Conservation (phyloP, 2,797 vertebrate species). For the Pitangus sulphuratus region DNA sequence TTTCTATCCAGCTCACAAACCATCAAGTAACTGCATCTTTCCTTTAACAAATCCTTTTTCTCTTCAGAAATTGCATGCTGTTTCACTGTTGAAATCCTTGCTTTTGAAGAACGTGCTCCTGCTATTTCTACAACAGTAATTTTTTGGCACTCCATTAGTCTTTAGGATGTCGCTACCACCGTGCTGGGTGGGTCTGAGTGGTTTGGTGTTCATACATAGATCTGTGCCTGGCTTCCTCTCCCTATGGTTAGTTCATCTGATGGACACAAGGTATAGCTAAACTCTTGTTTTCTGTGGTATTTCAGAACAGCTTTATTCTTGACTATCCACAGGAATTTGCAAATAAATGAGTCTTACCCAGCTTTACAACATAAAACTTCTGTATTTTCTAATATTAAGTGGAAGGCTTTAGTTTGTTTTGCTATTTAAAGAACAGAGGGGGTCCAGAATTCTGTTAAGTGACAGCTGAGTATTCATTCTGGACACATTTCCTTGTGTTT, state of each 20-base stretch:
- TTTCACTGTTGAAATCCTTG: background rate
- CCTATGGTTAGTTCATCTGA: background rate
- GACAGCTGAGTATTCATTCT: slow-evolving; percentile 33
- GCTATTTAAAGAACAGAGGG: slow-evolving; percentile 47
- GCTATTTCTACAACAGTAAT: background rate
- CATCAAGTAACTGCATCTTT: background rate
- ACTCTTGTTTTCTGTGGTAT: background rate
- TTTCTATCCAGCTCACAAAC: background rate
- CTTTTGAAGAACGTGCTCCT: background rate
- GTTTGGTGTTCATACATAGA: background rate
- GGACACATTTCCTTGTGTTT: background rate
- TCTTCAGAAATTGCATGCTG: fast-evolving
- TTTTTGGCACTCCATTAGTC: background rate
- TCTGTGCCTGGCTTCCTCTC: background rate
- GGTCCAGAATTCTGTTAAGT: slow-evolving; percentile 14
- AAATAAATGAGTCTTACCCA: background rate
- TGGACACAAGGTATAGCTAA: background rate
- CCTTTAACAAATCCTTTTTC: background rate
- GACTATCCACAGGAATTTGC: background rate
- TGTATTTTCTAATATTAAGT: background rate
- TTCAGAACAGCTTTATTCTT: background rate
- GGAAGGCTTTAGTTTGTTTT: background rate
- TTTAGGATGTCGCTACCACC: fast-evolving
- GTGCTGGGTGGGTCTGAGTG: background rate
- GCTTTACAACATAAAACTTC: background rate